Evolutionary conservation across 2,888 invertebrate genomes (phyloP).

Genomic region (Eristalis tenax): DNA sequence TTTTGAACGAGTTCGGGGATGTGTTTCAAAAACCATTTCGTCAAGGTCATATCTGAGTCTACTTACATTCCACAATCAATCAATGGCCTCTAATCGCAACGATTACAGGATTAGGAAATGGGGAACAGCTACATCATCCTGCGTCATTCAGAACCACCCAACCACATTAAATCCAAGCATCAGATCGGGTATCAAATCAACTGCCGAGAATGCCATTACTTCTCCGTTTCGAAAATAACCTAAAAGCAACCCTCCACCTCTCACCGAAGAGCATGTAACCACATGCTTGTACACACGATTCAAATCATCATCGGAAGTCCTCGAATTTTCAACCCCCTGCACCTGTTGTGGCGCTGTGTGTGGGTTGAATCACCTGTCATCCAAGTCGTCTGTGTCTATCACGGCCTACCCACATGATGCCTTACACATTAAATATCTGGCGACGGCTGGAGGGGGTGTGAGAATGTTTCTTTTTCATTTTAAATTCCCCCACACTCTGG

Average conservation of each 20-base stretch:
- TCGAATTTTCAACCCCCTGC: conserved; percentile 4
- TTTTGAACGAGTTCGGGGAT: background rate
- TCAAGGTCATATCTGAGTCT: background rate
- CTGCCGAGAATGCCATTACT: conserved; percentile 5
- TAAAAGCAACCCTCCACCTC: conserved; percentile 1
- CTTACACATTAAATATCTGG: background rate
- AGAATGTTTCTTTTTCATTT: conserved; percentile 5
- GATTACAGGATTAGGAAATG: background rate
- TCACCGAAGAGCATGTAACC: background rate
- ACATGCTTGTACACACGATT: background rate
- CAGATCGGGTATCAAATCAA: background rate
- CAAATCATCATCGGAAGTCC: background rate
- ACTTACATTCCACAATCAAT: background rate
- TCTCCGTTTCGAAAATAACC: conserved; percentile 1
- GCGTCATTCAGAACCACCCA: background rate
- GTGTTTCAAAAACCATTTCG: background rate
- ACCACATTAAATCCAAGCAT: background rate
- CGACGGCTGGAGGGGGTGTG: background rate
- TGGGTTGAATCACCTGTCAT: conserved; percentile 27
- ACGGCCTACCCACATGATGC: conserved; percentile 16
- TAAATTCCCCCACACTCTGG: conserved; percentile 1
- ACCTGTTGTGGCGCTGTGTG: background rate
- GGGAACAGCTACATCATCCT: background rate
- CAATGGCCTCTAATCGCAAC: background rate
- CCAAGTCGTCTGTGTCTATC: conserved; percentile 21